Base-by-base conservation (phyloP, 2,888 invertebrate genomes). In the Leptothorax acervorum region DNA sequence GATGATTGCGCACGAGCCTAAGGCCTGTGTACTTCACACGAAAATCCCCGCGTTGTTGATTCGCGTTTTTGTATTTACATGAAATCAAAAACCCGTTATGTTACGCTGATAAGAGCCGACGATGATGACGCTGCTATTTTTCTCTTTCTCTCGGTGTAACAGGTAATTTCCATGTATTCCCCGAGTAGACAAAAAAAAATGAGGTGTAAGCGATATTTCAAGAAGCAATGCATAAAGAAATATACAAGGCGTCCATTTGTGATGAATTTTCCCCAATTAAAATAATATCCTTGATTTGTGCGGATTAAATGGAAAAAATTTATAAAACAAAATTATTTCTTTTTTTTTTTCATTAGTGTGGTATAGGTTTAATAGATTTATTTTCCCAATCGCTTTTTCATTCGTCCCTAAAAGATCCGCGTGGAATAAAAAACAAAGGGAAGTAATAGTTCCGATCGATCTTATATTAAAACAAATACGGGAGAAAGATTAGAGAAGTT, bases 21-120 rank as follows among this genome's bases (percentile, higher is more conserved):
- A 12, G 12, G 53, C n/a, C 28, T 31, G 6, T 15, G n/a, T 75
- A 63, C 23, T 75, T 63, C 18, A 9, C 18, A n/a, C n/a, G n/a
- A 71, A 55, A 78, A 78, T 70, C 28, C n/a, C 18, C n/a, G 23
- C 28, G n/a, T 23, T 42, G 53, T 70, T 76, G 68, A 76, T 35
- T 68, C 51, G 2, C 28, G 8, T 18, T 68, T 70, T 68, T 70
- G 28, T 78, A 71, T 55, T 78, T 55, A n/a, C 15, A n/a, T 42
- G n/a, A 31, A 42, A 78, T 53, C 12, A 1, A 68, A 53, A 28
- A 31, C 28, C 12, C 70, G 35, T 39, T 70, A 70, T 70, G 76
- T 51, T 76, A 76, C 9, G n/a, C 73, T 31, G 53, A 76, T 70
- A 76, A 78, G 18, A 68, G 18, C 42, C 28, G 18, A 55, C 15